A percentile compares a stretch with the other conserved stretches of the same genome.
Conservation (phyloP, 2,113 vertebrate species). For the Vidua macroura region DNA sequence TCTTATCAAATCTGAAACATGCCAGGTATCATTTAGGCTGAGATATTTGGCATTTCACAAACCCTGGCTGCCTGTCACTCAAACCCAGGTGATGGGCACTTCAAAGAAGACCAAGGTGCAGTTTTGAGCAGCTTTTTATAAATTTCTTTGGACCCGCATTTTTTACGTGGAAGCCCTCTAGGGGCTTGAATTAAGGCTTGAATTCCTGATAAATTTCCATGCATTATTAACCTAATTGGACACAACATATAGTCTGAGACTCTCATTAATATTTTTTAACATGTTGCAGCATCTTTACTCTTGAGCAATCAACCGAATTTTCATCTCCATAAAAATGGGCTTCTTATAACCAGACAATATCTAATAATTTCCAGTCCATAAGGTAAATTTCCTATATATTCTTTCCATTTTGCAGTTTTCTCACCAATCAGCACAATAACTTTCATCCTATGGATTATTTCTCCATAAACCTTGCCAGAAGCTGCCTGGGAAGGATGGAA, state of each 20-base stretch:
- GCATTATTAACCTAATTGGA: conserved; percentile 73
- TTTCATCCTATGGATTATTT: conserved; percentile 41
- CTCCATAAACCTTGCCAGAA: conserved; percentile 9
- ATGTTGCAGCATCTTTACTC: conserved; percentile 63
- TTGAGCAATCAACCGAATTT: conserved; percentile 71
- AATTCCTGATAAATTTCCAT: conserved; percentile 61
- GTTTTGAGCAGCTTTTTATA: not conserved
- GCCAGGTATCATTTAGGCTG: conserved; percentile 10
- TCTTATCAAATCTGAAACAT: conserved; percentile 34
- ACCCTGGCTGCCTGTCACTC: not conserved
- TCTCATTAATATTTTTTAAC: conserved; percentile 76
- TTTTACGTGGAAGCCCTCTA: not conserved
- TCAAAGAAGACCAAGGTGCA: not conserved
- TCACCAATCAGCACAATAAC: conserved; percentile 37
- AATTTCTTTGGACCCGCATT: not conserved
- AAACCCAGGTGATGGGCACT: conserved; percentile 11
- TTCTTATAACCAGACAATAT: conserved; percentile 69
- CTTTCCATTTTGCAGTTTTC: conserved; percentile 61
- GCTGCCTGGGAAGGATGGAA: not conserved
- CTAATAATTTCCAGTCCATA: conserved; percentile 77
- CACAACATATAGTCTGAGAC: conserved; percentile 67
- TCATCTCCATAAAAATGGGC: conserved; percentile 66
- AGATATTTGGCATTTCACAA: conserved; percentile 1
- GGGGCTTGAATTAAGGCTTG: not conserved
- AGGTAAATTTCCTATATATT: conserved; percentile 65